A percentile compares a stretch with the other conserved stretches of the same genome.
Conservation (phyloP, 2,888 invertebrate genomes). For the Protonemura montana region DNA sequence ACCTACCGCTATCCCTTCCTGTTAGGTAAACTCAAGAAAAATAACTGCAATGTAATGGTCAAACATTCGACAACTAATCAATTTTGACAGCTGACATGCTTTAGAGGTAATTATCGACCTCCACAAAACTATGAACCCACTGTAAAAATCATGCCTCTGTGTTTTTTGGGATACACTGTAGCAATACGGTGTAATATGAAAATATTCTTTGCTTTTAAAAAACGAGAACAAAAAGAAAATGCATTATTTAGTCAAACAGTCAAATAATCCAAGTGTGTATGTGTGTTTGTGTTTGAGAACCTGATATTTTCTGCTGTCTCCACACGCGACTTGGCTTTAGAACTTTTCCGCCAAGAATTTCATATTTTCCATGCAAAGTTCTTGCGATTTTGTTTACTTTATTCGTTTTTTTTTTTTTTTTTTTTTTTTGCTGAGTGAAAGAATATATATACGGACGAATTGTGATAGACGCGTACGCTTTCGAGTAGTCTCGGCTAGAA, state of each 20-base stretch:
- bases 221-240: neutral
- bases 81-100: too few species aligned
- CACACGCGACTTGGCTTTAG: neutral
- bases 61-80: too few species aligned
- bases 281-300: neutral
- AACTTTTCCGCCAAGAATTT: neutral
- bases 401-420: neutral
- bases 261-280: neutral
- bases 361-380: neutral
- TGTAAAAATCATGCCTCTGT: too few species aligned
- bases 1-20: too few species aligned
- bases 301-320: neutral
- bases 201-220: neutral
- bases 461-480: neutral
- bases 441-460: neutral
- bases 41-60: too few species aligned
- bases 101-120: too few species aligned
- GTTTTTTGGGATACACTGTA: too few species aligned
- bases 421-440: neutral
- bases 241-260: neutral
- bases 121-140: too few species aligned
- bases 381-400: conserved; percentile 7
- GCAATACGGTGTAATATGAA: neutral
- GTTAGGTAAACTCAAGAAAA: too few species aligned
- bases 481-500: neutral